Evolutionary conservation across 2,888 invertebrate species (phyloP).

Genomic region (Tanytarsus gracilentus): DNA sequence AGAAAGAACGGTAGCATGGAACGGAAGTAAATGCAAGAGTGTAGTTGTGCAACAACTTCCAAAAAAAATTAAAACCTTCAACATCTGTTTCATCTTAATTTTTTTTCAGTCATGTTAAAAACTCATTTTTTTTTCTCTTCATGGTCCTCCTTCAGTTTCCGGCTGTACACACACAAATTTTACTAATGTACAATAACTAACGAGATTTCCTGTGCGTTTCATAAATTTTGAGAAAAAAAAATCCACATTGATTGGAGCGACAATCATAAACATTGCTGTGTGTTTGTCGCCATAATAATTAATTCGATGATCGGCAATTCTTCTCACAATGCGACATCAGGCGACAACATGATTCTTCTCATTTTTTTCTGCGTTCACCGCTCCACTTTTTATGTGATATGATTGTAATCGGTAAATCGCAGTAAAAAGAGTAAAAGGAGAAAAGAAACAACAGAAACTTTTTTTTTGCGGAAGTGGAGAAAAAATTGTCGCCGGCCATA

Average conservation of each 20-base stretch:
- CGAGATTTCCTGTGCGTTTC: slow-evolving; percentile 1
- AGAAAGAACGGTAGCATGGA: neutral
- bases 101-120: no score
- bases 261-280: no score
- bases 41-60: neutral
- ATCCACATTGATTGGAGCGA: neutral
- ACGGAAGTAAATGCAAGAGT: slow-evolving; percentile 6
- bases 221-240: neutral
- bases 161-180: neutral
- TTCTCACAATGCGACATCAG: neutral
- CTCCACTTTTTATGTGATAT: neutral
- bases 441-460: neutral
- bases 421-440: neutral
- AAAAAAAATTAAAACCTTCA: neutral
- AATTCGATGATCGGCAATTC: no score
- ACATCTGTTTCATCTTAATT: slow-evolving; percentile 25
- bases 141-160: neutral
- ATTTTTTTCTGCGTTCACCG: neutral
- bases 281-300: no score
- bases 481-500: slow-evolving; percentile 6
- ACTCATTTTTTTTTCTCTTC: neutral
- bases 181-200: neutral
- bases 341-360: slow-evolving; percentile 9
- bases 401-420: neutral
- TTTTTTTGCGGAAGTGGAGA: neutral